Conservation (phyloP, 2,113 vertebrate genomes). For the Campylomormyrus numenius region DNA sequence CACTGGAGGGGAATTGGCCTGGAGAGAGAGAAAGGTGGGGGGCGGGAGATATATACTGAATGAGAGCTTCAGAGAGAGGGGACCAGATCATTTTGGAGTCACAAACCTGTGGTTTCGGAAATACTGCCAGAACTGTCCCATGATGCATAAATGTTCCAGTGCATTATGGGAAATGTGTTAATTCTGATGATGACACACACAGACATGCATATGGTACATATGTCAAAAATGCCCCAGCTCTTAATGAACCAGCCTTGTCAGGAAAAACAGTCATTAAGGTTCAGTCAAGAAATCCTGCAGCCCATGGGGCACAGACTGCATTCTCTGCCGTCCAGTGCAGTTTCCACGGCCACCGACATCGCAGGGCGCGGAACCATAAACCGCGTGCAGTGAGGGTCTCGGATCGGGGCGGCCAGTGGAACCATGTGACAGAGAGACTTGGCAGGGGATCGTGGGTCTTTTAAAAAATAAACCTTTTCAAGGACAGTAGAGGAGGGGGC, state of each 20-base stretch:
- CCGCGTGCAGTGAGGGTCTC: neutral
- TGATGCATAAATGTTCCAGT: neutral
- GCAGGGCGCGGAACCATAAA: neutral
- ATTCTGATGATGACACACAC: neutral
- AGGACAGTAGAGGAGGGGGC: neutral
- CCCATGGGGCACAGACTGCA: neutral
- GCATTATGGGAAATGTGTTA: neutral
- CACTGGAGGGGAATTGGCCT: conserved; percentile 65
- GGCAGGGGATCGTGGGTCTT: neutral
- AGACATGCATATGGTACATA: neutral
- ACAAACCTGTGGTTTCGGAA: neutral
- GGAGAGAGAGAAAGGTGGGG: neutral
- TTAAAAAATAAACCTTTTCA: neutral
- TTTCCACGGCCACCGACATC: neutral
- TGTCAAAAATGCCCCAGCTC: neutral
- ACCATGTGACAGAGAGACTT: neutral
- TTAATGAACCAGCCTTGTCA: neutral
- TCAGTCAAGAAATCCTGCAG: neutral
- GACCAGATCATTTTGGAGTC: neutral
- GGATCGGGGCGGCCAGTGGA: neutral
- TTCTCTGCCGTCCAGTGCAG: neutral
- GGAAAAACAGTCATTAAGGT: neutral
- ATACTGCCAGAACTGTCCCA: neutral
- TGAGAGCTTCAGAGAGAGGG: neutral
- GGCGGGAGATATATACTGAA: neutral